Base-by-base conservation (phyloP, 2,113 vertebrate genomes). In the Upupa epops region DNA sequence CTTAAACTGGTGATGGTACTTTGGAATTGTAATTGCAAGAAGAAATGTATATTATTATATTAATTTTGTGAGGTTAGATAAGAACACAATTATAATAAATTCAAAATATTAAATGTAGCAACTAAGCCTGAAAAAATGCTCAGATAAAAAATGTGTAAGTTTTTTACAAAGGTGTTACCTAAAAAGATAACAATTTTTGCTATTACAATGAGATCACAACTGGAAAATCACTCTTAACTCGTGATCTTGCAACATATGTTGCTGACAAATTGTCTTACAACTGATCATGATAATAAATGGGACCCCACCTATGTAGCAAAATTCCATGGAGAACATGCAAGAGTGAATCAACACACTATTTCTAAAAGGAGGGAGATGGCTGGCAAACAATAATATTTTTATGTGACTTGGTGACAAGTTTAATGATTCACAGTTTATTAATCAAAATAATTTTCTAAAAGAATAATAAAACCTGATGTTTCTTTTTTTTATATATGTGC, bases 41-140 rank as follows among this genome's bases (percentile, higher is more conserved):
- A 40, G 7, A 45, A 86, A 87, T 55, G 6, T 26, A 45, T 55
- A 37, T 12, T 16, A 1, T 17, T 72, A 8, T 3, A 36, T 49
- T 69, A 22, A 58, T 61, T 85, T 73, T 2, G 9, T 16, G 8
- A 2, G 4, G 2, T 59, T 32, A 46, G 3, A 3, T 63, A 40
- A 58, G 14, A 83, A 22, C 28, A 40, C 3, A 40, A 18, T 1
- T n/a, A 58, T 34, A 63, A 42, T 42, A 63, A 83, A 52, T 26
- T 4, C 36, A 82, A 55, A 59, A 55, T 26, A 17, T 25, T 75
- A 51, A 34, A 17, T 12, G 7, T 26, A 60, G 1, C 6, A 71
- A 29, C 8, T 0, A 0, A 13, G 13, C 66, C 11, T 32, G 52
- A 58, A 77, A 59, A 76, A 49, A 6, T 20, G 2, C 0, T 60